Base-by-base conservation (phyloP, 2,888 invertebrate species). In the Ernsta delagoae region DNA sequence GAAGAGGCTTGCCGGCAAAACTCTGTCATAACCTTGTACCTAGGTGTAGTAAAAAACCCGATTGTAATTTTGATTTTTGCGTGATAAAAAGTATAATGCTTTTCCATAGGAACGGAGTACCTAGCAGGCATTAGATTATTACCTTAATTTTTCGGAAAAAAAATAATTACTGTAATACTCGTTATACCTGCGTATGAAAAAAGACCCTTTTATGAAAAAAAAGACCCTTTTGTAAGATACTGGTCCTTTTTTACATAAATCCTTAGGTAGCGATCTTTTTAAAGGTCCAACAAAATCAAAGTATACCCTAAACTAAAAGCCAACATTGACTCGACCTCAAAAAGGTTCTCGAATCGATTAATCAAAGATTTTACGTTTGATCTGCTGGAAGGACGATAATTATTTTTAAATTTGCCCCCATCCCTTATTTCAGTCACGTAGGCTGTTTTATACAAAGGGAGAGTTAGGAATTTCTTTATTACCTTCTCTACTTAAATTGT, bases 391-490 rank as follows among this genome's bases (percentile, higher is more conserved):
- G 53, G 69, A 65, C 68, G 65, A 64, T 71, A 70, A 74, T 73
- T 73, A 75, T 73, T 74, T 72, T 70, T 68, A 69, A 72, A 75
- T 73, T 66, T 70, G 74, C 71, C 72, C 77, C 76, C 75, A 75
- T 78, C 78, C 75, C 77, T 78, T 81, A 88, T 86, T 85, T 77
- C 75, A 74, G 78, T 81, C 87, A 86, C 87, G 87, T 87, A 80
- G 78, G 75, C 79, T 72, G 7, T 39, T 39, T 5, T 50, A 72
- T 72, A 79, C 85, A 85, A 84, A 86, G 82, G 85, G 86, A 85
- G 88, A 88, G 89, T 87, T 87, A 86, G 81, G 83, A 82, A 80
- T 79, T 87, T 83, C 85, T 85, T 83, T 59, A 43, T 59, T 60
- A 43, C 39, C 54, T 43, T 45, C 53, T 67, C 54, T 60, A 53